Evolutionary conservation across 1,140 invertebrate species (phyloP), one percentile per base, ranked within the genome.

Genomic region (Ridgeia piscesae): DNA sequence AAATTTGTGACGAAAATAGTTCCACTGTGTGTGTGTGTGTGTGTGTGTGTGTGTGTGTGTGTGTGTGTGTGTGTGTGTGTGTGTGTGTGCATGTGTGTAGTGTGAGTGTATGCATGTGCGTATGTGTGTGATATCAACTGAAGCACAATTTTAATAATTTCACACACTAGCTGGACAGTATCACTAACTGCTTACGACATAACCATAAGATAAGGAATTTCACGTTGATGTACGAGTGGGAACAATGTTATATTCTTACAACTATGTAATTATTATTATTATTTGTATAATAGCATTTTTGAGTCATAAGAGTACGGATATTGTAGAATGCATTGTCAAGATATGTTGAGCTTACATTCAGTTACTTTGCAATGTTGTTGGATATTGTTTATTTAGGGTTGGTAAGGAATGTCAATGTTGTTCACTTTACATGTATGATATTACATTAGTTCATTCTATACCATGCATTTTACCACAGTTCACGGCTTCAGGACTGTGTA

Each of bases 381-480:
- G 58, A 77, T 77, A 77, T 77, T 77, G 58, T 77, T 77, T 77
- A 77, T 77, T 77, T 77, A 77, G 58, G 58, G 58, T 77, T 77
- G 14, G 0, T 77, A 77, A 77, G 58, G 58, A 77, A 31, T 21
- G 2, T 77, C 27, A 31, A 21, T 77, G 58, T 77, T 77, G 6
- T 77, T 17, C 27, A 50, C 27, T 77, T 77, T 77, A 77, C 58
- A 77, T 17, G 17, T 1, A 77, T 77, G 17, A 21, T 77, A 77
- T 77, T 77, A 77, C 58, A 2, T 21, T 77, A 77, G 58, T 77
- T 77, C 58, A 77, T 77, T 77, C 17, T 77, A 77, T 31, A 77
- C 27, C 27, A 21, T 77, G 17, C 14, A 77, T 77, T 77, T 77
- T 77, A 77, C 58, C 27, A 77, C 2, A 21, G 17, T 77, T 9